Evolutionary conservation across 2,888 invertebrate genomes (phyloP).

Genomic region (Camponotus fellah): DNA sequence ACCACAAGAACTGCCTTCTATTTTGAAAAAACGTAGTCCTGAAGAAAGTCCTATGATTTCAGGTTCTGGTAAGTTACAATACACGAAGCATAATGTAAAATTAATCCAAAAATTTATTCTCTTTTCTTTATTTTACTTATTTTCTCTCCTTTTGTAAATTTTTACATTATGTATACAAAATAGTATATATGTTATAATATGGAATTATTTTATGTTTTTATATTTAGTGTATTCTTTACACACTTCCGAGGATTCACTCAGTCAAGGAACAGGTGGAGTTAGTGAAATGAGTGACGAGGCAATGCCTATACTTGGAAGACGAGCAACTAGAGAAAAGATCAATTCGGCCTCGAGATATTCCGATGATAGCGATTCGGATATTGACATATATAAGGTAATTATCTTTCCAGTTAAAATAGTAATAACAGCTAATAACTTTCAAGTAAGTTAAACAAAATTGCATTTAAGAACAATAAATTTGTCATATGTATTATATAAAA

Average conservation of each 20-base stretch:
- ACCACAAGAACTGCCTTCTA: conserved; percentile 87
- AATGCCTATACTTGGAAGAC: conserved; percentile 88
- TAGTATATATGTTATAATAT: background rate
- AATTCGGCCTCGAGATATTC: conserved; percentile 87
- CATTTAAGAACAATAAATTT: background rate
- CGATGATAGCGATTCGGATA: conserved; percentile 92
- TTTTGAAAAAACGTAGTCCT: conserved; percentile 88
- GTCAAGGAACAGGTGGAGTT: conserved; percentile 88
- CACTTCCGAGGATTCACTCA: conserved; percentile 90
- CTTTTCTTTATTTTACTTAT: background rate
- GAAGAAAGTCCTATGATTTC: conserved; percentile 86
- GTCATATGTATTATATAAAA: background rate
- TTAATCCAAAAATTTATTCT: background rate
- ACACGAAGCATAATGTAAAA: background rate
- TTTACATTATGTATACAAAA: background rate
- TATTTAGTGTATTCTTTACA: conserved; percentile 81
- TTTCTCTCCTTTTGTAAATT: background rate
- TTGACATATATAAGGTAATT: conserved; percentile 89
- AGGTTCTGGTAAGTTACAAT: conserved; percentile 78
- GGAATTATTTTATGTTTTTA: conserved; percentile 7
- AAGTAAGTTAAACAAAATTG: background rate
- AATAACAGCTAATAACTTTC: background rate
- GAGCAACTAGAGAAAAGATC: conserved; percentile 88
- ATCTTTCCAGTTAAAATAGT: conserved; percentile 33
- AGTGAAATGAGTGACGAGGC: conserved; percentile 90